phyloP scores from a whole-genome alignment of 2,113 vertebrate genomes.

The Chitala chitala region DNA sequence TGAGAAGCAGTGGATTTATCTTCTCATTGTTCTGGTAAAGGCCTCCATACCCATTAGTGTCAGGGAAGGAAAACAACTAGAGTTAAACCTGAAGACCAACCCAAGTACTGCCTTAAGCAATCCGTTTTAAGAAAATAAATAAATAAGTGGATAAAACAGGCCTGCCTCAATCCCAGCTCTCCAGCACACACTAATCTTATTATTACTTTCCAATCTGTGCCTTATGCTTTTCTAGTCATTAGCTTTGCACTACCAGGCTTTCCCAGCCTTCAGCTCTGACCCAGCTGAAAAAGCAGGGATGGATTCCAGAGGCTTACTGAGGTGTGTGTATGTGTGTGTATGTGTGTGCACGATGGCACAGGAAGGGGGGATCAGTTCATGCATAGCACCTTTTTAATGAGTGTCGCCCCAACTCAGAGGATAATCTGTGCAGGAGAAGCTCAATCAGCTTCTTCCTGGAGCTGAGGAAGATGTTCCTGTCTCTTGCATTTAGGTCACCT shows the following conservation, averaged over 20 bases:
- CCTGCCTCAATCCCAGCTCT: conserved; percentile 25
- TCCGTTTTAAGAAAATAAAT: conserved; percentile 18
- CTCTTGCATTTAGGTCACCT: not conserved
- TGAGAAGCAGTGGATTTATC: not conserved
- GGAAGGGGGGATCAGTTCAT: conserved; percentile 32
- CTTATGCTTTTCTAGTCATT: conserved; percentile 40
- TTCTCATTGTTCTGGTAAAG: not conserved
- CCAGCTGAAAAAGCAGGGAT: conserved; percentile 19
- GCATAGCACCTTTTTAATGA: conserved; percentile 25
- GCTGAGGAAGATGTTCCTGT: conserved; percentile 7
- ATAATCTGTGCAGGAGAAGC: conserved; percentile 37
- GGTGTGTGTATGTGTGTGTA: not conserved
- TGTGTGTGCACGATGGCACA: not conserved
- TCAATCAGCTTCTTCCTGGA: conserved; percentile 31
- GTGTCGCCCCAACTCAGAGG: conserved; percentile 24
- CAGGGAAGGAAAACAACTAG: not conserved
- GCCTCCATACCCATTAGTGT: not conserved
- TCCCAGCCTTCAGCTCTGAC: conserved; percentile 31
- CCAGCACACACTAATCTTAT: conserved; percentile 41
- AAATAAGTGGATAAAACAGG: conserved; percentile 11
- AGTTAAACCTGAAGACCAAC: not conserved
- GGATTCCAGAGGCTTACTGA: conserved; percentile 30
- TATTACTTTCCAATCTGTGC: conserved; percentile 34
- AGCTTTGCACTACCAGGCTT: conserved; percentile 37
- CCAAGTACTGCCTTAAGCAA: not conserved